phyloP scores from a whole-genome alignment of 1,140 invertebrate species.

The Pachyrhynchus sulphureomaculatus region DNA sequence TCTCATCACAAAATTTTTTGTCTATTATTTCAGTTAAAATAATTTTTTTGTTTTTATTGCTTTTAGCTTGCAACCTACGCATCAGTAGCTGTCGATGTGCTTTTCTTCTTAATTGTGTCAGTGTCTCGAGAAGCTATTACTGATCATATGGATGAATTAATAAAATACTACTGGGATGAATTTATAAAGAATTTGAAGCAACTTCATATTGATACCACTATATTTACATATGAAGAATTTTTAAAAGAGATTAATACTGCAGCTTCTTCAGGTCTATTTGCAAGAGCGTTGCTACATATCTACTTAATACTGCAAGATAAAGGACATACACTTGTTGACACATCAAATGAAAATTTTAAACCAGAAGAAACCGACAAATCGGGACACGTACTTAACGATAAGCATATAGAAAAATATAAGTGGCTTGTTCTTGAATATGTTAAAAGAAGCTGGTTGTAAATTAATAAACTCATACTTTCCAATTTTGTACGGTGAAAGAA shows the following conservation, averaged over 20 bases:
- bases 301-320: not conserved
- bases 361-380: not conserved
- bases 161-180: conserved; percentile 53
- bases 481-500: too few species aligned
- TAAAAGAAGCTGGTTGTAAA: conserved; percentile 6
- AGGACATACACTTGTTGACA: not conserved
- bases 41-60: too few species aligned
- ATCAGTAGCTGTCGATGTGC: conserved; percentile 48
- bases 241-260: conserved; percentile 9
- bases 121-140: conserved; percentile 45
- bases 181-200: conserved; percentile 44
- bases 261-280: not conserved
- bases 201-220: conserved; percentile 10
- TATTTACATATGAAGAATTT: conserved; percentile 21
- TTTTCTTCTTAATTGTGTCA: conserved; percentile 57
- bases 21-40: too few species aligned
- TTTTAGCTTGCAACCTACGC: too few species aligned
- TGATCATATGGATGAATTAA: conserved; percentile 49
- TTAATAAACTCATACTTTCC: too few species aligned
- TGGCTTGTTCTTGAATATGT: not conserved
- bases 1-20: too few species aligned
- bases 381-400: not conserved
- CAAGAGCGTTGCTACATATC: not conserved
- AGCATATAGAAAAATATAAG: not conserved
- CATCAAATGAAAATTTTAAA: not conserved